Evolutionary conservation across 2,888 invertebrate species (phyloP).

Genomic region (Epirrhoe alternata): DNA sequence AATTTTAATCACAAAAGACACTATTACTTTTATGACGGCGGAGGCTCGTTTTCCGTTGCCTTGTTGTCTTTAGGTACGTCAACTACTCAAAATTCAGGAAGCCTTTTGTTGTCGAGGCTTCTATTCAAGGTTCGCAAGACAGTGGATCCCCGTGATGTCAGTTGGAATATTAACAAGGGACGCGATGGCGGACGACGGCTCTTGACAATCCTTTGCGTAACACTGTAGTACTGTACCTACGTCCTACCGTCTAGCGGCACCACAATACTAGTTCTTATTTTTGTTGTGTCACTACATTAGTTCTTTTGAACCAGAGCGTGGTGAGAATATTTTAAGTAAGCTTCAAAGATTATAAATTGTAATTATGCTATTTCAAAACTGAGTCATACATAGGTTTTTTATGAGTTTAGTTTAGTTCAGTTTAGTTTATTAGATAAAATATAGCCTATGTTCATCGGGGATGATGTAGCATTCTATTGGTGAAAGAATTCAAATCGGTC

Average conservation of each 20-base stretch:
- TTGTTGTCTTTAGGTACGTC: slow-evolving; percentile 56
- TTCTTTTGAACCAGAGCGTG: too few species aligned
- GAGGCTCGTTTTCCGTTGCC: slow-evolving; percentile 52
- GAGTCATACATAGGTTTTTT: too few species aligned
- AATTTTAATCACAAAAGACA: slow-evolving; percentile 59
- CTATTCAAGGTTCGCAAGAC: slow-evolving; percentile 75
- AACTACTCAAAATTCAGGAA: slow-evolving; percentile 74
- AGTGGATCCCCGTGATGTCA: slow-evolving; percentile 68
- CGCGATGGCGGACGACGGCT: slow-evolving; percentile 57
- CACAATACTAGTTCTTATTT: neutral
- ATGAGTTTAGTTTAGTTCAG: too few species aligned
- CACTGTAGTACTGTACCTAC: slow-evolving; percentile 24
- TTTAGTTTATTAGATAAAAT: too few species aligned
- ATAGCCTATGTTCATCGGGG: too few species aligned
- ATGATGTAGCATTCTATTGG: too few species aligned
- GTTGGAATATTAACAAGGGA: slow-evolving; percentile 76
- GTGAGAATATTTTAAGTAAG: too few species aligned
- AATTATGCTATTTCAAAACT: too few species aligned
- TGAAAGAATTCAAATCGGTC: too few species aligned
- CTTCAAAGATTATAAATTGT: too few species aligned
- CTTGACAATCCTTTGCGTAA: slow-evolving; percentile 64
- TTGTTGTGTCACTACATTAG: too few species aligned
- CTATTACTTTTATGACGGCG: slow-evolving; percentile 57
- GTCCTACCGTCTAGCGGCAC: neutral
- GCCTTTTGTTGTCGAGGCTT: slow-evolving; percentile 70